phyloP scores from a whole-genome alignment of 2,113 vertebrate genomes.

The Eudyptes chrysolophus region DNA sequence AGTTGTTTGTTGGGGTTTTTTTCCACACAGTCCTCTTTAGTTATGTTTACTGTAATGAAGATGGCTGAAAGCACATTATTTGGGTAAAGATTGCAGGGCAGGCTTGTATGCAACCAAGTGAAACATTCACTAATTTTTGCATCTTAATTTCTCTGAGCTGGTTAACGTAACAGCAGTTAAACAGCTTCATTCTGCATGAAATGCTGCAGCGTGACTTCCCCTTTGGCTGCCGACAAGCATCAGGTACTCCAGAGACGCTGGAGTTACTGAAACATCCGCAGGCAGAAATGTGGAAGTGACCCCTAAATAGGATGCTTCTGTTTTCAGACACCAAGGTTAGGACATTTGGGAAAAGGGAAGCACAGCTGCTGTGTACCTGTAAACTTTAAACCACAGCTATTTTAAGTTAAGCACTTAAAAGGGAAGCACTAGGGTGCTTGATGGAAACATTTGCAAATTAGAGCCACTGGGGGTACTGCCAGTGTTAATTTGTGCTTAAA shows the following conservation, averaged over 20 bases:
- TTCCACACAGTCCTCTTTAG: neutral
- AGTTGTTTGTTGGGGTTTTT: neutral
- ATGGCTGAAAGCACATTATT: neutral
- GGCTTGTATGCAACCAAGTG: neutral
- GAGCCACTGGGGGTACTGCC: neutral
- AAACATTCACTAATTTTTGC: neutral
- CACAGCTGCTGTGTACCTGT: neutral
- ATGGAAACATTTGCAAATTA: neutral
- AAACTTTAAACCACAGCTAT: neutral
- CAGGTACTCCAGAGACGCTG: neutral
- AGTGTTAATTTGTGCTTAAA: neutral
- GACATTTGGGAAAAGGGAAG: neutral
- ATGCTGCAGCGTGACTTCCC: neutral
- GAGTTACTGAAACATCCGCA: neutral
- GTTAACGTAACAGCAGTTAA: neutral
- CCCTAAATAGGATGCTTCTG: neutral
- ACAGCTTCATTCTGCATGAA: neutral
- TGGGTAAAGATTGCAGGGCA: neutral
- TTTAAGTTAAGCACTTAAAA: neutral
- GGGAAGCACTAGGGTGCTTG: neutral
- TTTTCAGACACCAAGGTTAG: neutral
- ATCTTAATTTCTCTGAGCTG: neutral
- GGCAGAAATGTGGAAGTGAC: neutral
- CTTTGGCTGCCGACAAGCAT: neutral
- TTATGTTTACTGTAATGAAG: neutral